phyloP scores from a whole-genome alignment of 2,113 vertebrate species.

The Phalacrocorax pelagicus region DNA sequence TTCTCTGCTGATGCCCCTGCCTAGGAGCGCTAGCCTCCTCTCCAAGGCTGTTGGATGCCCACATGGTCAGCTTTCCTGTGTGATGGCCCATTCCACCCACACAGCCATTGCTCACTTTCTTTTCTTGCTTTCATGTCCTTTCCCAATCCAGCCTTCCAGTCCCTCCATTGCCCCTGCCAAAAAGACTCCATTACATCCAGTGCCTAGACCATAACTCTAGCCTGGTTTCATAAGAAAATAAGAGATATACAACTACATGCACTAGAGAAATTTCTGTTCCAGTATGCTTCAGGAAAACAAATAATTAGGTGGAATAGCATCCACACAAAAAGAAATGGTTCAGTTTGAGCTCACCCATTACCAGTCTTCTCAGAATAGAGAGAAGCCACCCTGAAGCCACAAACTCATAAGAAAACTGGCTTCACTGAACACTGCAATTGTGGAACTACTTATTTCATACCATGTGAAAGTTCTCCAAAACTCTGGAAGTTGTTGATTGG shows the following conservation, averaged over 20 bases:
- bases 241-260: background rate
- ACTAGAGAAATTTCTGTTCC: background rate
- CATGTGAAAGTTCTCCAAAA: background rate
- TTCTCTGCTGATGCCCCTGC: background rate
- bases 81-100: background rate
- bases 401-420: background rate
- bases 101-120: background rate
- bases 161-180: background rate
- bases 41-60: background rate
- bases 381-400: background rate
- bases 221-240: background rate
- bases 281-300: background rate
- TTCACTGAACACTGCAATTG: background rate
- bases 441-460: background rate
- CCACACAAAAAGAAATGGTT: background rate
- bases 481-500: background rate
- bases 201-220: background rate
- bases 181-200: background rate
- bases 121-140: background rate
- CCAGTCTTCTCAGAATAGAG: background rate
- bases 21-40: background rate
- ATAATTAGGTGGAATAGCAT: background rate
- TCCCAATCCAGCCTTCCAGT: background rate
- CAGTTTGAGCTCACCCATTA: background rate
- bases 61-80: background rate